Evolutionary conservation across 2,888 invertebrate genomes (phyloP).

Genomic region (Neoaliturus tenellus): DNA sequence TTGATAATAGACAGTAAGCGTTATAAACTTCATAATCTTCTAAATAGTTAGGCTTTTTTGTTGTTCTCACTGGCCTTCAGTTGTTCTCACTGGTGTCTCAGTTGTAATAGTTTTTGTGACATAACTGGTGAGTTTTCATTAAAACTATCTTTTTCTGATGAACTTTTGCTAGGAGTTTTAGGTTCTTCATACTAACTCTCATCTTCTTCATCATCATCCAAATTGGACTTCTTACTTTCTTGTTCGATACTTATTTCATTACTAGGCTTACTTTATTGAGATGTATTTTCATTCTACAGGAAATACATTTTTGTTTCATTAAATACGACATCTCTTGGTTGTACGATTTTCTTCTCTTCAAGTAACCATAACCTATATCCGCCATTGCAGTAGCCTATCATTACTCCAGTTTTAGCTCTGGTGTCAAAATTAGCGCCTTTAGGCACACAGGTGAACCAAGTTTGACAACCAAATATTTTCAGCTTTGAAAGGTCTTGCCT

Average conservation of each 20-base stretch:
- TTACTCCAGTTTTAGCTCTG: constrained; percentile 48
- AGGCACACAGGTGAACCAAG: constrained; percentile 54
- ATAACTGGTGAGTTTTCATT: not conserved
- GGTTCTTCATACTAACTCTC: not conserved
- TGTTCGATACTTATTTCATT: not conserved
- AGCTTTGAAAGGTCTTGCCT: constrained; percentile 57
- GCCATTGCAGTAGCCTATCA: constrained; percentile 58
- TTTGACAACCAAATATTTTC: constrained; percentile 61
- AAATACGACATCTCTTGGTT: constrained; percentile 57
- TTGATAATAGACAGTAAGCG: constrained; percentile 57
- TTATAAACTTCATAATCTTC: constrained; percentile 58
- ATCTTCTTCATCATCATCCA: constrained; percentile 7
- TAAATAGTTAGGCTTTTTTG: not conserved
- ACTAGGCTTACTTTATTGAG: not conserved
- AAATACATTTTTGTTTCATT: constrained; percentile 52
- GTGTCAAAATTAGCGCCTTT: constrained; percentile 55
- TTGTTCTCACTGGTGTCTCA: constrained; percentile 14
- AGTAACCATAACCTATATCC: constrained; percentile 45
- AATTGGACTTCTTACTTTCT: not conserved
- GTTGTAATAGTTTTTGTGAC: constrained; percentile 14
- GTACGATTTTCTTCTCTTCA: constrained; percentile 48
- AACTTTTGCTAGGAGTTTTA: not conserved
- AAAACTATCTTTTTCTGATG: no score
- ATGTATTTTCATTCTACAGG: constrained; percentile 17
- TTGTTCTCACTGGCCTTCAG: constrained; percentile 11